Conservation (phyloP, 2,888 invertebrate genomes). For the Teinopalpus imperialis region DNA sequence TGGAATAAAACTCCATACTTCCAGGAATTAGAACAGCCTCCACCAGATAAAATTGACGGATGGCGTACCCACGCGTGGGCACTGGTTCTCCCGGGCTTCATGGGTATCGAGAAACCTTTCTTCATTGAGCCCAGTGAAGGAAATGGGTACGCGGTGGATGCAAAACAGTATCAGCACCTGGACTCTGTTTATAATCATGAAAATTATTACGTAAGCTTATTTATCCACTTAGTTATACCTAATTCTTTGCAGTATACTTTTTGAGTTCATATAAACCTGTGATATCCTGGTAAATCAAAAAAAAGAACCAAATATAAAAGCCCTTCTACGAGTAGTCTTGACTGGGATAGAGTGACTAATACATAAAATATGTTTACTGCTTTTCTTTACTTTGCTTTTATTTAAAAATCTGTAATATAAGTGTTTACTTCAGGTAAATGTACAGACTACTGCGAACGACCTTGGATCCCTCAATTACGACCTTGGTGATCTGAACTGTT, state of each 20-base stretch:
- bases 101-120: constrained; percentile 84
- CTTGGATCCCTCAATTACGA: constrained; percentile 83
- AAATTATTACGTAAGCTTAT: constrained; percentile 88
- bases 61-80: constrained; percentile 93
- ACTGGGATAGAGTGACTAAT: too few relatives aligned
- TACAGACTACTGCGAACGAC: constrained; percentile 79
- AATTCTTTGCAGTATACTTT: too few relatives aligned
- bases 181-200: constrained; percentile 93
- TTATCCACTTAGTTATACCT: too few relatives aligned
- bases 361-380: too few relatives aligned
- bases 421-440: constrained; percentile 56
- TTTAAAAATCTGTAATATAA: background rate
- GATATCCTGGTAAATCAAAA: too few relatives aligned
- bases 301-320: too few relatives aligned
- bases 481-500: constrained; percentile 79
- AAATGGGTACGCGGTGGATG: constrained; percentile 76
- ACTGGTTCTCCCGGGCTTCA: constrained; percentile 82
- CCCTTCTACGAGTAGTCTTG: too few relatives aligned
- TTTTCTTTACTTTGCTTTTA: too few relatives aligned
- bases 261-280: too few relatives aligned
- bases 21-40: constrained; percentile 84
- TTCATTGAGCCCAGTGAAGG: constrained; percentile 95
- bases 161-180: constrained; percentile 86
- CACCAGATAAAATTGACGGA: constrained; percentile 84
- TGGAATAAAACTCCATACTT: too few relatives aligned